A percentile compares a stretch with the other conserved stretches of the same genome.
Evolutionary conservation across 2,888 invertebrate species (phyloP).

Genomic region (Hyalella azteca): DNA sequence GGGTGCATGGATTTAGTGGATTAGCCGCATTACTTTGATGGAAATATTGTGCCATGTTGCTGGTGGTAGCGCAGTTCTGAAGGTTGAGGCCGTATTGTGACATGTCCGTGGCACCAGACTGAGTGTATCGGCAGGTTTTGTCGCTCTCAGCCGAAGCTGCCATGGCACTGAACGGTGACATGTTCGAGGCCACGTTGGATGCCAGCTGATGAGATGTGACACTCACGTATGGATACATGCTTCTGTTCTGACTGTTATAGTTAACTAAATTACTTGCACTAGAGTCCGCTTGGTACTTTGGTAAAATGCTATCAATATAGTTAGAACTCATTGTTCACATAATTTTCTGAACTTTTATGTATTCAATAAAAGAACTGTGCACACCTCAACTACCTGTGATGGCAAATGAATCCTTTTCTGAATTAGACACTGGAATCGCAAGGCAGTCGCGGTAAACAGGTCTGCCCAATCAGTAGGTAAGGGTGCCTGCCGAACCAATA

Average conservation of each 20-base stretch:
- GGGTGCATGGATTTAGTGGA: constrained; percentile 58
- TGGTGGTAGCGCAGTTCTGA: constrained; percentile 58
- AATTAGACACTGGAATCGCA: constrained; percentile 58
- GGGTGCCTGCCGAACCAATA: constrained; percentile 59
- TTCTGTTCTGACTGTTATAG: constrained; percentile 57
- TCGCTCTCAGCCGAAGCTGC: constrained; percentile 54
- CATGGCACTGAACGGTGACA: constrained; percentile 59
- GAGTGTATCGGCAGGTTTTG: constrained; percentile 57
- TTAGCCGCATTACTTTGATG: constrained; percentile 58
- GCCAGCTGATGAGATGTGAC: constrained; percentile 58
- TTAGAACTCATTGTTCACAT: constrained; percentile 59
- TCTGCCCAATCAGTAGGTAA: constrained; percentile 59
- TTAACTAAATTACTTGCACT: constrained; percentile 58
- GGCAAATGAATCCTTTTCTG: constrained; percentile 59
- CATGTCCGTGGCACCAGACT: constrained; percentile 58
- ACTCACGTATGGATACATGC: constrained; percentile 58
- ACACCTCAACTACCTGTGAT: constrained; percentile 59
- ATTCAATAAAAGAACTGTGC: constrained; percentile 59
- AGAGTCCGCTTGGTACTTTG: constrained; percentile 58
- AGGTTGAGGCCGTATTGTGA: constrained; percentile 58
- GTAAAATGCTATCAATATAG: constrained; percentile 58
- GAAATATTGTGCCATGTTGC: constrained; percentile 59
- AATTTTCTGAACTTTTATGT: constrained; percentile 52
- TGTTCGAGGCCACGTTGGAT: constrained; percentile 54
- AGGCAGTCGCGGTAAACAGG: constrained; percentile 58